Evolutionary conservation across 2,797 vertebrate species (phyloP).

Genomic region (Nyctibius grandis): DNA sequence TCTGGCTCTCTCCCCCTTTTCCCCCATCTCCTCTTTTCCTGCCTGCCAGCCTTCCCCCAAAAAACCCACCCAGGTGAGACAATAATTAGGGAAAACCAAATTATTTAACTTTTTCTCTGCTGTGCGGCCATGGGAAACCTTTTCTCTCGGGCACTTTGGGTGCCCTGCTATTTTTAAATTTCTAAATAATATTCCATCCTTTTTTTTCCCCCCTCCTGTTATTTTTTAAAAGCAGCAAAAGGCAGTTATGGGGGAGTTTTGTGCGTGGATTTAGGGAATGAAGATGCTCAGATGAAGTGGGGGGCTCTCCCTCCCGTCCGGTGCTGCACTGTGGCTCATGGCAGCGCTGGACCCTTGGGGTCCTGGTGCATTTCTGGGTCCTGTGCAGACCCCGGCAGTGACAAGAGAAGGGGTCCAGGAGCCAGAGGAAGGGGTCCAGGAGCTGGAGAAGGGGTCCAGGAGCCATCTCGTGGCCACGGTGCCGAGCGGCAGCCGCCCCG

Average conservation of each 20-base stretch:
- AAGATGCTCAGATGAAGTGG: background rate
- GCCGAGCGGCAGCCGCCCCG: background rate
- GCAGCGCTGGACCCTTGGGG: background rate
- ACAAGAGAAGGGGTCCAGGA: background rate
- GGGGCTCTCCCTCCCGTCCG: background rate
- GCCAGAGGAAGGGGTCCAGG: background rate
- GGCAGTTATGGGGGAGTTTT: background rate
- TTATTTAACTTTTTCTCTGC: background rate
- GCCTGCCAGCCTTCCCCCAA: background rate
- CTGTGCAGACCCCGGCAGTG: background rate
- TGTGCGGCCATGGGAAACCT: accelerated
- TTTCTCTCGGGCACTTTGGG: background rate
- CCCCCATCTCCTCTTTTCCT: background rate
- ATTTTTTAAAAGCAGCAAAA: background rate
- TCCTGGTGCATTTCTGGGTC: background rate
- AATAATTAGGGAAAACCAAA: background rate
- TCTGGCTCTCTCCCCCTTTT: too few relatives aligned
- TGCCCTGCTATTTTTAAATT: background rate
- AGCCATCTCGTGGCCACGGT: slow-evolving; percentile 75
- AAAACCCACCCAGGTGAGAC: background rate
- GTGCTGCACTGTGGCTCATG: background rate
- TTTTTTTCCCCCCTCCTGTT: accelerated
- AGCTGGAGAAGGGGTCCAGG: slow-evolving; percentile 61
- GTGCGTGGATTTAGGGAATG: accelerated
- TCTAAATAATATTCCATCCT: too few relatives aligned